Conservation (phyloP, 1,140 invertebrate species). For the Ceratoteleas bidentatus region DNA sequence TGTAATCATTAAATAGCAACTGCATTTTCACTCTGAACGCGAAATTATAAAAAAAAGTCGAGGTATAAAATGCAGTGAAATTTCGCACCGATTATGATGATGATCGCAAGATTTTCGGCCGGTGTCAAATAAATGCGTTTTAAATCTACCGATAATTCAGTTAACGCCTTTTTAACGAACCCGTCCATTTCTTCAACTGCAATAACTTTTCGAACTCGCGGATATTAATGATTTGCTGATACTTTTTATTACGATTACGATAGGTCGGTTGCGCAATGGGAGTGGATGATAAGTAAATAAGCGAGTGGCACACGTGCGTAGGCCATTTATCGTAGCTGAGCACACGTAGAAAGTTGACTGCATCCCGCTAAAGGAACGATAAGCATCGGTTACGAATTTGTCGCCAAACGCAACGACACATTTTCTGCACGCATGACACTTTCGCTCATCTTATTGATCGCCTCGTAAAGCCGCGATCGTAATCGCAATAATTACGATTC, state of each 20-base stretch:
- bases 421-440: not conserved
- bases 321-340: constrained; percentile 10
- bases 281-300: constrained; percentile 13
- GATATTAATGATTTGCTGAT: not conserved
- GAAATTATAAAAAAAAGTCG: too few relatives aligned
- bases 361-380: constrained; percentile 13
- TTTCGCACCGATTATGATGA: too few relatives aligned
- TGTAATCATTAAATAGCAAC: too few relatives aligned
- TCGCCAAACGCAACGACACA: not conserved
- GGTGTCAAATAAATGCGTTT: too few relatives aligned
- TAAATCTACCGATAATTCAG: too few relatives aligned
- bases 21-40: too few relatives aligned
- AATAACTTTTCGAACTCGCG: too few relatives aligned
- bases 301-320: constrained; percentile 16
- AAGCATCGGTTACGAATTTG: not conserved
- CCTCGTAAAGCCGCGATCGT: not conserved
- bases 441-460: not conserved
- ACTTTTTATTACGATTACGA: too few relatives aligned
- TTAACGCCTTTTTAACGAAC: too few relatives aligned
- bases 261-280: constrained; percentile 15
- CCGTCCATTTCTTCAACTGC: too few relatives aligned
- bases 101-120: too few relatives aligned
- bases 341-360: constrained; percentile 34
- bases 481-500: not conserved
- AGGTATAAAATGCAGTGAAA: too few relatives aligned